Percentiles rank a stretch among this genome's conserved stretches.
Evolutionary conservation across 2,113 vertebrate species (phyloP).

Genomic region (Cyprinodon brontotheroides): DNA sequence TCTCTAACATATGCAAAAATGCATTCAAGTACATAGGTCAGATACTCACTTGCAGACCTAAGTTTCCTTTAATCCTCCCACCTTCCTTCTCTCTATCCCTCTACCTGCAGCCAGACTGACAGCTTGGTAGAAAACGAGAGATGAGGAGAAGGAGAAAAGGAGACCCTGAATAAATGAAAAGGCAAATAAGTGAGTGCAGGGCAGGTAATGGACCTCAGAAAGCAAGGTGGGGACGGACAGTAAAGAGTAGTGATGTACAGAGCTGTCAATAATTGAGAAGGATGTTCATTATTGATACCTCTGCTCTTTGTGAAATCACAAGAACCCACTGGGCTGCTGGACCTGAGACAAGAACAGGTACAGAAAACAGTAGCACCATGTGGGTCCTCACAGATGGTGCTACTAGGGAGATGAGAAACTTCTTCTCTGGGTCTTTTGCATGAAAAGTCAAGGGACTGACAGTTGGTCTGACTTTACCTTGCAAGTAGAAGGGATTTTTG

Average conservation of each 20-base stretch:
- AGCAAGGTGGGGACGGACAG: constrained; percentile 55
- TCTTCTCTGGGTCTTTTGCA: constrained; percentile 4
- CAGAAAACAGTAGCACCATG: constrained; percentile 17
- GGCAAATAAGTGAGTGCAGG: constrained; percentile 72
- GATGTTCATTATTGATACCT: constrained; percentile 69
- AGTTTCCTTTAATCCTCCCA: constrained; percentile 32
- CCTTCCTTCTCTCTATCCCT: constrained; percentile 12
- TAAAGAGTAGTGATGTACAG: constrained; percentile 73
- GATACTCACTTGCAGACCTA: constrained; percentile 9
- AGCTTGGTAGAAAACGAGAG: constrained; percentile 15
- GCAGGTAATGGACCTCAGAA: constrained; percentile 74
- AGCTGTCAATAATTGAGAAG: constrained; percentile 71
- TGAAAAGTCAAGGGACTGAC: constrained; percentile 10
- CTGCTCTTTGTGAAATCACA: constrained; percentile 70
- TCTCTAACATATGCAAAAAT: constrained; percentile 14
- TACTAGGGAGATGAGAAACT: background rate
- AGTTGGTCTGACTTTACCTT: background rate
- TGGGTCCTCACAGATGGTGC: background rate
- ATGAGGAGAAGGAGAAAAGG: constrained; percentile 24
- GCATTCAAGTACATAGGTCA: constrained; percentile 7
- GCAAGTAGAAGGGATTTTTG: too few relatives aligned
- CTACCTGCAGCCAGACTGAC: constrained; percentile 36
- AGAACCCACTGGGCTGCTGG: constrained; percentile 32
- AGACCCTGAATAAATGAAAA: constrained; percentile 73
- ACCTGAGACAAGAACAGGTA: constrained; percentile 27